Evolutionary conservation across 2,888 invertebrate species (phyloP), one percentile per base, ranked within the genome.

Genomic region (Nephrotoma appendiculata): DNA sequence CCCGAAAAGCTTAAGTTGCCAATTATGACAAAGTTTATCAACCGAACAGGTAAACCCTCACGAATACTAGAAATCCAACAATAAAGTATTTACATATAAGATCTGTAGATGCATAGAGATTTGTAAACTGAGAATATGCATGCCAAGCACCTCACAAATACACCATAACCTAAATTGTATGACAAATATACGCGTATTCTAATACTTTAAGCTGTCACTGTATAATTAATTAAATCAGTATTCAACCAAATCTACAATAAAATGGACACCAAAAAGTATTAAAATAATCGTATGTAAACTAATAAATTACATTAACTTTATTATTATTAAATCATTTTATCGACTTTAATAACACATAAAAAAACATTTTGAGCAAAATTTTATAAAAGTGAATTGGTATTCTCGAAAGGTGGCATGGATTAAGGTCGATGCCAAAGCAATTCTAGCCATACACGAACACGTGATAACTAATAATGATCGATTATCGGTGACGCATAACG

Each of bases 391-490:
- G 19, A 6, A 12, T 31, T 71, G 31, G 9, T 31, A 71, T 71
- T 71, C 11, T 71, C 19, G 9, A 71, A 89, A 98, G 97, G 97
- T 98, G 90, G 97, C 97, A 89, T 98, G 97, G 97, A 97, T 98
- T 92, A 97, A 97, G 92, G 97, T 97, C 88, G 97, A 97, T 93
- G 97, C 97, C 89, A 97, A 97, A 93, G 97, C 97, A 89, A 96
- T 97, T 91, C 94, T 98, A 91, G 97, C 97, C 89, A 97, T 97
- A 91, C 97, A 98, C 92, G 97, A 97, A 92, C 96, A 97, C 92
- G 97, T 97, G 91, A 97, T 98, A 92, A 97, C 97, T 89, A 97
- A 97, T 94, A 97, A 97, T 93, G 96, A 96, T 89, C 93, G 97
- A 90, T 94, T 97, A 90, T 95, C 96, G 89, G 97, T 97, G 90